Base-by-base conservation (phyloP, 2,888 invertebrate genomes). In the Ormyrus labotus region DNA sequence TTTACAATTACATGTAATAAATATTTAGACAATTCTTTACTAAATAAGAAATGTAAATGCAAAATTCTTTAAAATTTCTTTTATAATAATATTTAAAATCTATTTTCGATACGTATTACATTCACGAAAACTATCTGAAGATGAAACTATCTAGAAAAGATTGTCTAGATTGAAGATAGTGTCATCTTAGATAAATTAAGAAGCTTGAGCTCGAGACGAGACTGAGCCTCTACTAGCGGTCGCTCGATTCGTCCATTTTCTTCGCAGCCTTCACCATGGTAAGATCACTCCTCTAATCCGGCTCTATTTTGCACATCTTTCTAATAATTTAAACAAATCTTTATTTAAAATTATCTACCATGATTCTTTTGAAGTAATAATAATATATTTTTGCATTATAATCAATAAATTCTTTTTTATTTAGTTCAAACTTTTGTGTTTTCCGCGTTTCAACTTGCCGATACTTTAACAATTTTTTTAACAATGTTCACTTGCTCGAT, bases 191-290 rank as follows among this genome's bases (percentile, higher is more conserved):
- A 67, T 34, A 58, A 13, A 6, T 13, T 45, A 53, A 45, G 67
- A 47, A 68, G 45, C 19, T 1, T 2, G 13, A 48, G 9, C 45
- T n/a, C 13, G 34, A n/a, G 34, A n/a, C 70, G 19, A 61, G 19
- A 19, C 1, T 19, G 19, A 19, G 19, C 2, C 19, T 19, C 19
- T 19, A 19, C 19, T 19, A 19, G 19, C 19, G 34, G 19, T 8
- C 13, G 53, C 10, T 0, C 48, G 13, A 60, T 4, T 75, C 82
- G 80, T 78, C 78, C 81, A 82, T 81, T 82, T 81, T 73, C 78
- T 63, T 75, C 69, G 72, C 19, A 61, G 81, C 60, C 75, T 68
- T 75, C 65, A 81, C 45, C 57, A 82, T 82, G 82, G 82, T 82
- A 82, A 82, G 82, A 68, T 47, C 34, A 6, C 2, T 13, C 51